phyloP scores from a whole-genome alignment of 2,797 vertebrate genomes.

The Clangula hyemalis region DNA sequence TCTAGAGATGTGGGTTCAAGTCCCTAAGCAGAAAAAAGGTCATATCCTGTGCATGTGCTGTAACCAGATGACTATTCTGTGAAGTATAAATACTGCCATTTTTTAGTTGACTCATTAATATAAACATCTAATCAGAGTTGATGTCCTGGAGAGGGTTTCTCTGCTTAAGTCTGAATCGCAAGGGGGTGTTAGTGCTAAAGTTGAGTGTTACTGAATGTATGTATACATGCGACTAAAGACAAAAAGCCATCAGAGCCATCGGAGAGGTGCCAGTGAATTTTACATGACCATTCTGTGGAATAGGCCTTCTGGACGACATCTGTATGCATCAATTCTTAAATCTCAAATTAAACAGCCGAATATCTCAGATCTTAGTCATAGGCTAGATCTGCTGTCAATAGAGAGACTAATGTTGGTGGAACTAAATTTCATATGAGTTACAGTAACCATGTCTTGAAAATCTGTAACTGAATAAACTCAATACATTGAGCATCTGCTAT shows the following conservation, averaged over 20 bases:
- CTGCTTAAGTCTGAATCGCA: background rate
- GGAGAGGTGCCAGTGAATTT: background rate
- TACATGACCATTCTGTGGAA: rapidly evolving
- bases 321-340: background rate
- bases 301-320: background rate
- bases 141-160: background rate
- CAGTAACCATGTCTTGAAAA: background rate
- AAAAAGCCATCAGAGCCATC: background rate
- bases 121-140: background rate
- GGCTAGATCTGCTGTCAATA: background rate
- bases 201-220: background rate
- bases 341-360: background rate
- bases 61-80: background rate
- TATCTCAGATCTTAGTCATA: background rate
- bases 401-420: background rate
- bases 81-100: background rate
- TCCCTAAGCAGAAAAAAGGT: background rate
- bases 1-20: background rate
- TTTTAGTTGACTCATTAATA: background rate
- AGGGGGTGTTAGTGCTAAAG: rapidly evolving
- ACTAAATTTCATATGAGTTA: background rate
- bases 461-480: background rate
- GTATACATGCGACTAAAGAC: background rate
- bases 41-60: background rate
- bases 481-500: background rate